Base-by-base conservation (phyloP, 2,888 invertebrate genomes). In the Cerastis leucographa region DNA sequence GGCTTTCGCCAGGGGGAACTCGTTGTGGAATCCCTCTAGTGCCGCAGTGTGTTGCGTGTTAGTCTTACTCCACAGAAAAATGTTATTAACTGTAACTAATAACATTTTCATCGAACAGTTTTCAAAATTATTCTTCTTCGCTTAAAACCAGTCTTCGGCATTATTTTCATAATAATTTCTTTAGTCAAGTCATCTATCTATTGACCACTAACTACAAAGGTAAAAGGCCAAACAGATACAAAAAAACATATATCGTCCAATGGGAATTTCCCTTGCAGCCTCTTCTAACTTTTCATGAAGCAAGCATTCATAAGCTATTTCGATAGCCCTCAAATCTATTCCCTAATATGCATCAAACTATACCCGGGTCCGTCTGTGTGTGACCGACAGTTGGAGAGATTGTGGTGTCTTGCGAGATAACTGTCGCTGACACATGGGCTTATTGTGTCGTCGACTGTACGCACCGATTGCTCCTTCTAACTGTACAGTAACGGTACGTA, bases 361-460 rank as follows among this genome's bases (percentile, higher is more conserved):
- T 74, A 79, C 76, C 64, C 77, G 68, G 69, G 77, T 82, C 73
- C 76, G 82, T 85, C 83, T 81, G 81, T 77, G 76, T 84, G 80
- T 84, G 87, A 82, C 66, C 81, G 89, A 89, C 88, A 80, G 83
- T 74, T 80, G 67, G 83, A 85, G 83, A 88, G 85, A 87, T 87
- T 80, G 87, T 84, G 88, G 85, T 81, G 80, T 87, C 87, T 85
- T 87, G 80, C 72, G 87, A 87, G 87, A 88, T 80, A 83, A 64
- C 85, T 89, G 89, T 86, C 87, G 82, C 54, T 78, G 82, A 85
- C 89, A 89, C 81, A 78, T 81, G 75, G 74, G 87, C 83, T 88
- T 86, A 88, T 86, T 88, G 88, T 86, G 80, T 85, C 83, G 70
- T 42, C 69, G 70, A 81, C 72, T 80, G 80, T 85, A 78, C 79